Evolutionary conservation across 2,888 invertebrate genomes (phyloP).

Genomic region (Hypolimnas misippus): DNA sequence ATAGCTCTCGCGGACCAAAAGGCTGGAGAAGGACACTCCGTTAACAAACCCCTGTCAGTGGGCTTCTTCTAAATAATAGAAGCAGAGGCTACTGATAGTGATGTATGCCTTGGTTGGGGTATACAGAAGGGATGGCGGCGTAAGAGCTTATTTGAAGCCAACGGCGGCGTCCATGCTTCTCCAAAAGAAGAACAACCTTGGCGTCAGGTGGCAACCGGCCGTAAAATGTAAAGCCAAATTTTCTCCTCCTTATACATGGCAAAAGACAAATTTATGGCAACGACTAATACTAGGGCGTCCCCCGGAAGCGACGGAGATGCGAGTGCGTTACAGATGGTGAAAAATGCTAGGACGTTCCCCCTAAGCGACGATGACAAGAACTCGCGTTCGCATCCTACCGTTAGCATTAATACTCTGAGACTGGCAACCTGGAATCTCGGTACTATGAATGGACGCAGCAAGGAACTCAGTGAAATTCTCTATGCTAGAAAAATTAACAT

Average conservation of each 20-base stretch:
- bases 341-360: slow-evolving; percentile 34
- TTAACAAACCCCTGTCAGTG: too few relatives aligned
- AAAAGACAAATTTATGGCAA: slow-evolving; percentile 5
- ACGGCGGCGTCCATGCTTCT: slow-evolving; percentile 28
- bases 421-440: slow-evolving; percentile 16
- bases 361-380: slow-evolving; percentile 32
- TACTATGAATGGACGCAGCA: slow-evolving; percentile 4
- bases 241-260: slow-evolving; percentile 15
- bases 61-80: too few relatives aligned
- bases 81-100: not conserved
- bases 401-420: not conserved
- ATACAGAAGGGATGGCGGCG: slow-evolving; percentile 21
- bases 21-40: too few relatives aligned
- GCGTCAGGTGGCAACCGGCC: slow-evolving; percentile 7
- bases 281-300: slow-evolving; percentile 25
- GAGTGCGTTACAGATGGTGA: not conserved
- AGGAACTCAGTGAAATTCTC: slow-evolving; percentile 14
- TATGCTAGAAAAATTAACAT: not conserved
- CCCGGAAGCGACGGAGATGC: slow-evolving; percentile 24
- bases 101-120: not conserved
- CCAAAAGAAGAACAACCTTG: slow-evolving; percentile 15
- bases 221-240: slow-evolving; percentile 34
- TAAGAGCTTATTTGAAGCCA: slow-evolving; percentile 24
- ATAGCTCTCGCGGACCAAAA: too few relatives aligned
- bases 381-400: not conserved